Percentiles rank a stretch among this genome's conserved stretches.
Evolutionary conservation across 2,888 invertebrate genomes (phyloP).

Genomic region (Drosophila crucigera): DNA sequence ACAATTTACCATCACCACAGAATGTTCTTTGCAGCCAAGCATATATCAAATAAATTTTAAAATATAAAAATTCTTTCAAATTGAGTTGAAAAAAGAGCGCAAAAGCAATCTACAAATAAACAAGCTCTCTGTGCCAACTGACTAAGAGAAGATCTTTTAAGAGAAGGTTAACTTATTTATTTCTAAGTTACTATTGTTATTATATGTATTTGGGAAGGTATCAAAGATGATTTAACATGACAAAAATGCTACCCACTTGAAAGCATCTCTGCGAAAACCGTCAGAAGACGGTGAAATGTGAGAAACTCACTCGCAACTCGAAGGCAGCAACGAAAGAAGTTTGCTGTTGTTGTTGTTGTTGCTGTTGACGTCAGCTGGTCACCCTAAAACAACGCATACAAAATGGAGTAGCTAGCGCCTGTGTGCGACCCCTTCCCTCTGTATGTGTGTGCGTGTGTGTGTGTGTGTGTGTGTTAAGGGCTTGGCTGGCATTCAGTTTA

Average conservation of each 20-base stretch:
- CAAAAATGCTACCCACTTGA: slow-evolving; percentile 1
- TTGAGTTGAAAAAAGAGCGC: slow-evolving; percentile 70
- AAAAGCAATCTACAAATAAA: slow-evolving; percentile 7
- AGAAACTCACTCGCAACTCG: slow-evolving; percentile 9
- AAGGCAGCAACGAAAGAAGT: slow-evolving; percentile 3
- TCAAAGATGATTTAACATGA: slow-evolving; percentile 54
- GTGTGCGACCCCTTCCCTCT: slow-evolving; percentile 21
- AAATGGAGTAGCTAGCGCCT: slow-evolving; percentile 67
- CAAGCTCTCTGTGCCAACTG: not conserved
- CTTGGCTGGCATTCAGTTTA: slow-evolving; percentile 52
- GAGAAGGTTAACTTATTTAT: not conserved
- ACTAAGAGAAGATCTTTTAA: not conserved
- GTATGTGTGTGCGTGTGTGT: slow-evolving; percentile 13
- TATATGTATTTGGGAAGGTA: slow-evolving; percentile 39
- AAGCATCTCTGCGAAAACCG: not conserved
- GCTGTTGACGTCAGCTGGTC: slow-evolving; percentile 60
- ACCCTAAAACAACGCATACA: slow-evolving; percentile 68
- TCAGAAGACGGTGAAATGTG: slow-evolving; percentile 27
- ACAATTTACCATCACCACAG: not conserved
- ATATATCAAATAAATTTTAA: not conserved
- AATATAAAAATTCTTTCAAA: slow-evolving; percentile 50
- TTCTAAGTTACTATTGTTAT: not conserved
- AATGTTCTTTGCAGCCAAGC: not conserved
- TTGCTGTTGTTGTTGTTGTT: slow-evolving; percentile 9
- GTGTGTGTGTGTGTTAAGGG: slow-evolving; percentile 42